phyloP scores from a whole-genome alignment of 2,113 vertebrate species.

The Chlorodrepanis virens region DNA sequence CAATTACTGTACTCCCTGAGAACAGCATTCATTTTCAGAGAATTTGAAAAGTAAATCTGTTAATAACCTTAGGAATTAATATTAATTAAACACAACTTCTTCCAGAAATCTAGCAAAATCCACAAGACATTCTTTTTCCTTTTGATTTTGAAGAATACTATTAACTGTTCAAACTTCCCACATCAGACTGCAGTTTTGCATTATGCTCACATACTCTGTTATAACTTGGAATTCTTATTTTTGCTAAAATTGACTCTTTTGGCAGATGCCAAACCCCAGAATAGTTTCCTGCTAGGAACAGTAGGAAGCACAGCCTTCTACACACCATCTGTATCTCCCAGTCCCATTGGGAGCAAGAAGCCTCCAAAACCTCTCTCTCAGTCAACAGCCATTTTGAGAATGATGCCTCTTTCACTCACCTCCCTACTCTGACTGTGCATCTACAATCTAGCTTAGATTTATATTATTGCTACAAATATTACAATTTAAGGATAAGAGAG shows the following conservation, averaged over 20 bases:
- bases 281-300: background rate
- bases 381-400: background rate
- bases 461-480: background rate
- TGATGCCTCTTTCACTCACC: background rate
- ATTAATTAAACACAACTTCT: constrained; percentile 1
- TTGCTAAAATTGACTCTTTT: background rate
- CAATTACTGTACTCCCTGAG: constrained; percentile 28
- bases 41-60: constrained; percentile 52
- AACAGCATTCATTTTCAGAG: constrained; percentile 32
- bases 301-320: background rate
- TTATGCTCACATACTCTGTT: background rate
- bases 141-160: background rate
- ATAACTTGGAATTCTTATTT: background rate
- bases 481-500: background rate
- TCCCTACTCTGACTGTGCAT: background rate
- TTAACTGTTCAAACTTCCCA: background rate
- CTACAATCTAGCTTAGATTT: background rate
- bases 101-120: constrained; percentile 6
- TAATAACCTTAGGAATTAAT: constrained; percentile 48
- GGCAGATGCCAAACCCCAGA: background rate
- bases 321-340: background rate
- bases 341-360: background rate
- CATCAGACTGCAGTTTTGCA: background rate
- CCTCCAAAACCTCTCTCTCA: background rate
- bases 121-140: background rate